Evolutionary conservation across 2,113 vertebrate species (phyloP).

Genomic region (Pygathrix nemaeus): DNA sequence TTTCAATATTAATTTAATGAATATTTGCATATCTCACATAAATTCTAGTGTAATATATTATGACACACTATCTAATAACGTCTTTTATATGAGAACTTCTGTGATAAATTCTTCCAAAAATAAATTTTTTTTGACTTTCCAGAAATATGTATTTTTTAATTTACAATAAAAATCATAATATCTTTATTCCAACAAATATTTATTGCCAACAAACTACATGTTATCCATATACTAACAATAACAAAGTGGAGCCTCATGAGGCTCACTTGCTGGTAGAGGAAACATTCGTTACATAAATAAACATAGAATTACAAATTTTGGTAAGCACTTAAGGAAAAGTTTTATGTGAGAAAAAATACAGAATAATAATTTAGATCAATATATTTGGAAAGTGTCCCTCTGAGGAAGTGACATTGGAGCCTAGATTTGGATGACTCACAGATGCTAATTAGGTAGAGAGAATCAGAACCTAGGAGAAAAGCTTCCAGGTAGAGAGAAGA

Average conservation of each 20-base stretch:
- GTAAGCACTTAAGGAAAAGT: neutral
- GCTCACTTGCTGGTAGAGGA: neutral
- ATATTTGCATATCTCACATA: slow-evolving; percentile 9
- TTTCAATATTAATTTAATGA: slow-evolving; percentile 41
- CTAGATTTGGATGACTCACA: neutral
- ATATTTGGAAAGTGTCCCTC: neutral
- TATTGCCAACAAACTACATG: neutral
- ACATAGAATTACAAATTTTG: neutral
- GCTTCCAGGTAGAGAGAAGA: neutral
- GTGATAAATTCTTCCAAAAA: slow-evolving; percentile 9
- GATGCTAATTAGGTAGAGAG: neutral
- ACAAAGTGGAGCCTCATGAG: neutral
- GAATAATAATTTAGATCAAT: neutral
- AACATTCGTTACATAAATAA: neutral
- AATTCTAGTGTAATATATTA: neutral
- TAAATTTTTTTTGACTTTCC: slow-evolving; percentile 22
- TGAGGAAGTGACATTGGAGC: neutral
- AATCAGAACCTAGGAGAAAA: neutral
- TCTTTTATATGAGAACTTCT: neutral
- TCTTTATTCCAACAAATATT: neutral
- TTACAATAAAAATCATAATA: slow-evolving; percentile 13
- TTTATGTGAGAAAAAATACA: neutral
- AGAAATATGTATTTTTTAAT: neutral
- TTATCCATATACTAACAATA: neutral
- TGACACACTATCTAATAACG: neutral